Conservation (phyloP, 2,888 invertebrate species). For the Conops quadrifasciatus region DNA sequence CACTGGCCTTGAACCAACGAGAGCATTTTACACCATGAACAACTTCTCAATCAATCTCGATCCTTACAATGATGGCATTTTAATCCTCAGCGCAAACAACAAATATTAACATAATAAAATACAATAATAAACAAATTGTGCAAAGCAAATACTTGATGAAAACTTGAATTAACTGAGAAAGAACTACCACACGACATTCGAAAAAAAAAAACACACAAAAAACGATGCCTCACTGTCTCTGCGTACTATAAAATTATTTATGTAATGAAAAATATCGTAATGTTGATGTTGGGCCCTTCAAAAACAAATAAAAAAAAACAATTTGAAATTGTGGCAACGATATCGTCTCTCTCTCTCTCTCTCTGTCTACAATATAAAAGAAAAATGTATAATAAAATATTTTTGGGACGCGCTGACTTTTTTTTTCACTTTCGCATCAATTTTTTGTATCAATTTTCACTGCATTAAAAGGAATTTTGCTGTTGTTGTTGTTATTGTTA, state of each 20-base stretch:
- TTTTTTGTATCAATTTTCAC: not conserved
- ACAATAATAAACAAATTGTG: conserved; percentile 18
- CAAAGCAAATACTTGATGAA: not conserved
- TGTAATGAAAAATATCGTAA: conserved; percentile 64
- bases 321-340: conserved; percentile 21
- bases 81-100: not conserved
- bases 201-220: conserved; percentile 20
- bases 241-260: conserved; percentile 63
- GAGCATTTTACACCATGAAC: conserved; percentile 4
- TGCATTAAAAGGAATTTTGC: not conserved
- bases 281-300: conserved; percentile 61
- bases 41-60: conserved; percentile 1
- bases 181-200: not conserved
- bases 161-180: not conserved
- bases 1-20: not conserved
- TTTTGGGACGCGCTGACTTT: conserved; percentile 29
- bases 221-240: conserved; percentile 39
- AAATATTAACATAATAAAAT: conserved; percentile 21
- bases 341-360: too few relatives aligned
- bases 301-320: too few relatives aligned
- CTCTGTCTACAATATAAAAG: conserved; percentile 5
- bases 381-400: not conserved
- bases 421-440: not conserved
- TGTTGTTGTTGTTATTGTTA: conserved; percentile 2
- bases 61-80: not conserved